These are phyloP conservation scores for Clanis bilineata DNA, from an alignment of 2,888 invertebrate genomes.

Conservation along the genomic window DNA sequence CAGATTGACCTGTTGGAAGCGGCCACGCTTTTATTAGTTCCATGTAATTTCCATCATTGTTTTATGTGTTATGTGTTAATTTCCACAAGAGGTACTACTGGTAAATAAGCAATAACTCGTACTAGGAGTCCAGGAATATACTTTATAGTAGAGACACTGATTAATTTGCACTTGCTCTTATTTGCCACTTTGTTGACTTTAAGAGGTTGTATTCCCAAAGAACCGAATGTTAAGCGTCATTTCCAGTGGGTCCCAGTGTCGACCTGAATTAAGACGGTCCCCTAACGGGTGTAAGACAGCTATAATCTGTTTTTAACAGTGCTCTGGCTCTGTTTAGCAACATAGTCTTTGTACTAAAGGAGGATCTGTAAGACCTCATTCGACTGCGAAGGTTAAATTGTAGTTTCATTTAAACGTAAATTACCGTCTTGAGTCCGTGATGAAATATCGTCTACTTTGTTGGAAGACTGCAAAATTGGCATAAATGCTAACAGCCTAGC, in stretches of 20 bases:
- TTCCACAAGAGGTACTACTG: no score
- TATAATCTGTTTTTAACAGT: neutral
- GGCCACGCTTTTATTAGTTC: no score
- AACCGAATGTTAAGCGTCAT: neutral
- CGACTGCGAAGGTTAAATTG: neutral
- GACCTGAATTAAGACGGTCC: neutral
- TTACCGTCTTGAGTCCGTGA: slow-evolving; percentile 2
- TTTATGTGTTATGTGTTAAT: no score
- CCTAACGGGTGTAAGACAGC: neutral
- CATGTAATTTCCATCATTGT: no score
- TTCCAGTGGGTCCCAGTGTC: no score
- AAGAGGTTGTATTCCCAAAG: no score
- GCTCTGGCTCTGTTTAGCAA: neutral
- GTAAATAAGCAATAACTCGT: no score
- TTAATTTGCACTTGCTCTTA: no score
- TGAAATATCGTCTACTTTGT: slow-evolving; percentile 17
- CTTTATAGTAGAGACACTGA: no score
- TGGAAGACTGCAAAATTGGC: slow-evolving; percentile 18
- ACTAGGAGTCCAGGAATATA: no score
- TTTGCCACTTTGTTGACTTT: no score
- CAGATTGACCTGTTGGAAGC: no score
- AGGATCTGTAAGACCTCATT: neutral
- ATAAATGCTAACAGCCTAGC: slow-evolving; percentile 26
- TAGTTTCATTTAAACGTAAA: slow-evolving; percentile 14
- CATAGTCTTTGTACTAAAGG: neutral